These are phyloP conservation scores for Trichopoda pennipes DNA, from an alignment of 2,888 invertebrate genomes.

Conservation along the genomic window DNA sequence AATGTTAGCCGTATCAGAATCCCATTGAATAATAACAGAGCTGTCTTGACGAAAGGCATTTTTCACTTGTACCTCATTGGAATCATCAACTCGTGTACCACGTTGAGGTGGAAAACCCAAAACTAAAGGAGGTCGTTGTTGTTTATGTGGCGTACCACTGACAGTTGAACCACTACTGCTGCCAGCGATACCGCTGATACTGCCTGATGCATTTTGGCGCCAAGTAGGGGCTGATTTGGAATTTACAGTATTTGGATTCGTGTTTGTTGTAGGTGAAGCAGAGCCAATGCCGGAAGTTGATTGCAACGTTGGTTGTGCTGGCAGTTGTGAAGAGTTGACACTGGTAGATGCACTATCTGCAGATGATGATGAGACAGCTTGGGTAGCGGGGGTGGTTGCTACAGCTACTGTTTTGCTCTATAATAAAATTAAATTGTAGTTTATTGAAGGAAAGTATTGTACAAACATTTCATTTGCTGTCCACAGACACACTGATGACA, in stretches of 20 bases:
- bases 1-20: slow-evolving; percentile 92
- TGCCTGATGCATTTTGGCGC: slow-evolving; percentile 74
- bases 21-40: slow-evolving; percentile 95
- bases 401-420: slow-evolving; percentile 49
- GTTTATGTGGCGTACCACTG: slow-evolving; percentile 77
- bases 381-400: slow-evolving; percentile 67
- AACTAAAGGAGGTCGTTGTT: slow-evolving; percentile 87
- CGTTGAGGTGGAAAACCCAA: slow-evolving; percentile 87
- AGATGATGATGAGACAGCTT: slow-evolving; percentile 57
- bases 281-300: slow-evolving; percentile 69
- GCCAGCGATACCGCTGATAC: slow-evolving; percentile 43
- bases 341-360: slow-evolving; percentile 44
- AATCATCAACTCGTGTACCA: slow-evolving; percentile 85
- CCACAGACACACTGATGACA: slow-evolving; percentile 1
- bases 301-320: slow-evolving; percentile 68
- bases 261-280: slow-evolving; percentile 62
- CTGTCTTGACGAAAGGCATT: slow-evolving; percentile 91
- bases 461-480: background rate
- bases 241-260: slow-evolving; percentile 74
- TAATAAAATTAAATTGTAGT: slow-evolving; percentile 40
- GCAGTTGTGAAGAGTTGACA: slow-evolving; percentile 57
- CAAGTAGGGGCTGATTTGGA: slow-evolving; percentile 76
- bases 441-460: background rate
- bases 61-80: slow-evolving; percentile 90
- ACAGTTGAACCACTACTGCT: slow-evolving; percentile 74